Evolutionary conservation across 2,113 vertebrate genomes (phyloP).

Genomic region (Choloepus hoffmanni): DNA sequence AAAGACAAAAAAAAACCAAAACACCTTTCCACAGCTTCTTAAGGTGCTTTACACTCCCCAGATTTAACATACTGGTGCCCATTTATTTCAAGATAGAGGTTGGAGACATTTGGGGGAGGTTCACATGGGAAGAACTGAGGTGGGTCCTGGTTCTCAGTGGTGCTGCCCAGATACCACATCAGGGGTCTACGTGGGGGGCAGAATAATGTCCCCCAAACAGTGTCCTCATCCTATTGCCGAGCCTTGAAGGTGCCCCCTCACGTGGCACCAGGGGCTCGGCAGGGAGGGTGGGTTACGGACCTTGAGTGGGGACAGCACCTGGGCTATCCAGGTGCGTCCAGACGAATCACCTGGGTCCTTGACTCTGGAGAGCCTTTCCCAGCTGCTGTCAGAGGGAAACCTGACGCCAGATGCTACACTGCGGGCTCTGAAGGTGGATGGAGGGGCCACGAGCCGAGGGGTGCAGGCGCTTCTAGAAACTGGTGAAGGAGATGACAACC

Average conservation of each 20-base stretch:
- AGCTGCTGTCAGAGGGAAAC: not conserved
- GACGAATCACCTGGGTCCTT: not conserved
- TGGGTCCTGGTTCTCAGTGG: not conserved
- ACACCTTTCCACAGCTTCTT: not conserved
- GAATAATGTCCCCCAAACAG: not conserved
- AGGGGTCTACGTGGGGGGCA: not conserved
- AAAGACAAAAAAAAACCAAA: no score
- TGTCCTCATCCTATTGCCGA: not conserved
- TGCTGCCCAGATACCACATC: no score
- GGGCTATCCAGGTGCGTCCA: not conserved
- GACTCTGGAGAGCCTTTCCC: not conserved
- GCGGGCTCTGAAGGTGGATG: not conserved
- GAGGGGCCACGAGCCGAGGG: not conserved
- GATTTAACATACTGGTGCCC: not conserved
- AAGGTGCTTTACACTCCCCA: not conserved
- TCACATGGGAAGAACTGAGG: not conserved
- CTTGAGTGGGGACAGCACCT: not conserved
- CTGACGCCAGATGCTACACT: not conserved
- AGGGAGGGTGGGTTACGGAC: not conserved
- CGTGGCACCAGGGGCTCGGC: not conserved
- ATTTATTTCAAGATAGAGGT: not conserved
- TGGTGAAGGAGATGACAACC: not conserved
- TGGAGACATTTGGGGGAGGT: not conserved
- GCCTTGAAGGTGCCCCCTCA: not conserved
- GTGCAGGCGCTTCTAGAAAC: not conserved